Conservation (phyloP, 2,113 vertebrate species). For the Grallaria varia region DNA sequence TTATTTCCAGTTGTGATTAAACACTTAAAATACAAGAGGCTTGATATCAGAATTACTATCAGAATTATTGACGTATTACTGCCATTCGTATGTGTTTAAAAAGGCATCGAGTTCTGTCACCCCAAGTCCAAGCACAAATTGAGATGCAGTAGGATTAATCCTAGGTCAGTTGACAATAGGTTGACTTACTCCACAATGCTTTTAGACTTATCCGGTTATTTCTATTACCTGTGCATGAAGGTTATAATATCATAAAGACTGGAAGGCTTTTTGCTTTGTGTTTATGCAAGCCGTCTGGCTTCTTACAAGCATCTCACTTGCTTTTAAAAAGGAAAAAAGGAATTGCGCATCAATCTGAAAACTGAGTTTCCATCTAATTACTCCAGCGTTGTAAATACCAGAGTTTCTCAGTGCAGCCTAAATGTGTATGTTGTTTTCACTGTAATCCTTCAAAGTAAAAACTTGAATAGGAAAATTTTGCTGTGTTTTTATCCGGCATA, state of each 20-base stretch:
- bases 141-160: background rate
- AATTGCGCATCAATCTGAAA: background rate
- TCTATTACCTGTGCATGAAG: background rate
- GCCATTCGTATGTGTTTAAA: background rate
- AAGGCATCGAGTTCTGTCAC: background rate
- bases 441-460: background rate
- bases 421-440: background rate
- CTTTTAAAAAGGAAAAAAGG: background rate
- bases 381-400: background rate
- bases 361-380: background rate
- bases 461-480: background rate
- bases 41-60: background rate
- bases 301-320: background rate
- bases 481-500: background rate
- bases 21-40: background rate
- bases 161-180: background rate
- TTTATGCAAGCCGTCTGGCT: background rate
- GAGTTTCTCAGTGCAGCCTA: background rate
- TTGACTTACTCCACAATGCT: background rate
- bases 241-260: background rate
- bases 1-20: background rate
- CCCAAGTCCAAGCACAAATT: background rate
- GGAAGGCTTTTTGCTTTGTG: background rate
- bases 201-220: background rate
- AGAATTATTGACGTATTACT: background rate